Evolutionary conservation across 1,140 invertebrate species (phyloP).

Genomic region (Drosophila ficusphila): DNA sequence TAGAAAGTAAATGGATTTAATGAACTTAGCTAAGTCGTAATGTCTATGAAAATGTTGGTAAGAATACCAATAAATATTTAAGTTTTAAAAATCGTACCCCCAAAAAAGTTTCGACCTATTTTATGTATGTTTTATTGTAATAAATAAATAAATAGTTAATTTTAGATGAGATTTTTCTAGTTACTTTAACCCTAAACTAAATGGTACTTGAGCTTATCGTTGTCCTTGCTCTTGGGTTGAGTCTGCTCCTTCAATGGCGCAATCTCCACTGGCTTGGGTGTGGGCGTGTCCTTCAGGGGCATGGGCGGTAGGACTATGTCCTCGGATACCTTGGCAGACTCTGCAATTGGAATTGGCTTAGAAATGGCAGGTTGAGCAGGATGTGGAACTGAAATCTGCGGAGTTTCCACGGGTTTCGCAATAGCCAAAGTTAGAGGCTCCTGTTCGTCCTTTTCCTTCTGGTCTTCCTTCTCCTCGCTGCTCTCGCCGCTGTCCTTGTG

Average conservation of each 20-base stretch:
- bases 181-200: constrained; percentile 30
- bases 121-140: constrained; percentile 32
- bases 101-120: not conserved
- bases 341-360: not conserved
- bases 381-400: not conserved
- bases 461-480: constrained; percentile 53
- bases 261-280: constrained; percentile 17
- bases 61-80: too few species aligned
- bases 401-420: constrained; percentile 11
- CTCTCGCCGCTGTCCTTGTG: constrained; percentile 47
- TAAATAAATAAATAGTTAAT: constrained; percentile 53
- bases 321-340: constrained; percentile 14
- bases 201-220: constrained; percentile 56
- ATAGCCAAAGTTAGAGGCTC: not conserved
- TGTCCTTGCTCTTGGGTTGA: constrained; percentile 25
- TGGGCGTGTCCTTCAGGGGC: constrained; percentile 41
- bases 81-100: too few species aligned
- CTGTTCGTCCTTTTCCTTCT: constrained; percentile 14
- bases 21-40: too few species aligned
- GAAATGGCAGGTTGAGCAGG: constrained; percentile 9
- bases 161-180: constrained; percentile 10
- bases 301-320: constrained; percentile 55
- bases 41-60: too few species aligned
- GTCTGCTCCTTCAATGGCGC: constrained; percentile 16
- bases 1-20: too few species aligned